Evolutionary conservation across 1,140 invertebrate species (phyloP), one percentile per base, ranked within the genome.

Genomic region (Aphaenogaster rudis): DNA sequence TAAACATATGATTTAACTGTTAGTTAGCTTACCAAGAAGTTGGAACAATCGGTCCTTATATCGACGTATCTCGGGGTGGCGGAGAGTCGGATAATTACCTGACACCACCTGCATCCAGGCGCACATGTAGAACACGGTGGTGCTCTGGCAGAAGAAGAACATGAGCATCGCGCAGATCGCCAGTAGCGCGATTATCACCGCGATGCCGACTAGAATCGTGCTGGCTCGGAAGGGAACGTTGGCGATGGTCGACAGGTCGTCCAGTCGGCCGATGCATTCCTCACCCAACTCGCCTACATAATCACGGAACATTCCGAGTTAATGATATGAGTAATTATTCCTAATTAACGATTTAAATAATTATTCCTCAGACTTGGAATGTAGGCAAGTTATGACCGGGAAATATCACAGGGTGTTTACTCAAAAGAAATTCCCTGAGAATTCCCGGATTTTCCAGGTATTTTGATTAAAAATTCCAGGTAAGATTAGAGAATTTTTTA

Each of bases 121-220:
- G 94, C 98, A 99, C 76, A 99, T 97, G 93, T 98, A 97, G 94
- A 99, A 99, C 13, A 99, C 98, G 11, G 98, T 98, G 3, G 98
- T 98, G n/a, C 98, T 97, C 91, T 98, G 98, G 94, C 98, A 98
- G 95, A 99, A 99, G 95, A 99, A 98, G 95, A 99, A 99, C 88
- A 99, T 97, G 36, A 99, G 96, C 96, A 99, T 97, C 66, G 97
- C 97, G 93, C 97, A 97, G 86, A 99, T 98, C 48, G 98, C 98
- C 87, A 99, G 94, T 72, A 99, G 95, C 69, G 98, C 97, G 79
- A 99, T 96, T 8, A 98, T 96, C 33, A 99, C 98, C 17, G 98
- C 97, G 21, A 98, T 96, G 15, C 98, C 98, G 69, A 99, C 97
- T 90, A 99, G 97, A 88, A 99, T 97, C 21, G 98, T 99, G 33